Percentiles rank a stretch among this genome's conserved stretches.
Evolutionary conservation across 2,113 vertebrate genomes (phyloP).

Genomic region (Suncus etruscus): DNA sequence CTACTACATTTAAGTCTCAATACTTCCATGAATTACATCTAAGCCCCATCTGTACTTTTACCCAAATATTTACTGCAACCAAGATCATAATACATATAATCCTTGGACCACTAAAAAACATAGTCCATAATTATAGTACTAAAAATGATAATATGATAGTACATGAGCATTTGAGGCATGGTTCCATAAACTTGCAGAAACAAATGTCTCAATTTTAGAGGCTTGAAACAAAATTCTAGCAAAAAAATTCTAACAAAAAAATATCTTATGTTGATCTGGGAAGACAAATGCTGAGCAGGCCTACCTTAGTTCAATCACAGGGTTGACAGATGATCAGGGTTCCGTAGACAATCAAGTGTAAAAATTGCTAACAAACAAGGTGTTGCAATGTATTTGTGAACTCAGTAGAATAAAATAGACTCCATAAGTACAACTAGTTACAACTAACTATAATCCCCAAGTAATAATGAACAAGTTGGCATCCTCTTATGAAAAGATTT

Average conservation of each 20-base stretch:
- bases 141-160: background rate
- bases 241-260: background rate
- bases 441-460: background rate
- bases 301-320: background rate
- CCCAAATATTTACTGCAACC: background rate
- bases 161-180: conserved; percentile 20
- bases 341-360: background rate
- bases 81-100: background rate
- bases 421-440: background rate
- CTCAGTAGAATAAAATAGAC: background rate
- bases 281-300: conserved; percentile 12
- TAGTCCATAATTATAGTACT: background rate
- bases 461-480: background rate
- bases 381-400: background rate
- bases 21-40: background rate
- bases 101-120: background rate
- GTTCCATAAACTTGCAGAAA: conserved; percentile 32
- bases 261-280: background rate
- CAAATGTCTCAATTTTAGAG: conserved; percentile 25
- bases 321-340: background rate
- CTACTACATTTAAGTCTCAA: background rate
- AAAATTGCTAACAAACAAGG: conserved; percentile 26
- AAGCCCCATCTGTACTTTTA: background rate
- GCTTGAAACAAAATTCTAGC: conserved; percentile 43
- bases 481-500: background rate